These are phyloP conservation scores for Euproctis similis DNA, from an alignment of 2,888 invertebrate genomes.

Conservation along the genomic window DNA sequence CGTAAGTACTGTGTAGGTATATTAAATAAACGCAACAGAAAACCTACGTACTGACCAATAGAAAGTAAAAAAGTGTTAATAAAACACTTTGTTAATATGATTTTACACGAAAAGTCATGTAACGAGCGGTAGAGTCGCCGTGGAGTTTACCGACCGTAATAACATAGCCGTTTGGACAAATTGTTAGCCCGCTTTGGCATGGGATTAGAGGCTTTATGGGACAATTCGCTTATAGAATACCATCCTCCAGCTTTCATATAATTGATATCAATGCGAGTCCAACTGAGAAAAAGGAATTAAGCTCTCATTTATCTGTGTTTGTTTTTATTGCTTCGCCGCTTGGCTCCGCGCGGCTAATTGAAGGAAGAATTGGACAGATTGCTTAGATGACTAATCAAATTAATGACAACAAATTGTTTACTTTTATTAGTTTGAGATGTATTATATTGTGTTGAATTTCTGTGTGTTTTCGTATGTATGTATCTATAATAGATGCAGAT, in stretches of 20 bases:
- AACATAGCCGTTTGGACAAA: conserved; percentile 74
- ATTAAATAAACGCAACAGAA: too few relatives aligned
- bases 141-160: conserved; percentile 66
- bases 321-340: conserved; percentile 44
- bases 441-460: too few relatives aligned
- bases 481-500: too few relatives aligned
- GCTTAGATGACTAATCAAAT: conserved; percentile 27
- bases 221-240: conserved; percentile 56
- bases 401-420: conserved; percentile 15
- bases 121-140: conserved; percentile 39
- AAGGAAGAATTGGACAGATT: conserved; percentile 27
- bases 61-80: conserved; percentile 25
- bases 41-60: neutral
- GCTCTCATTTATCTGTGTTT: conserved; percentile 47
- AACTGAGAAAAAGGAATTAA: conserved; percentile 52
- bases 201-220: conserved; percentile 70
- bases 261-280: conserved; percentile 68
- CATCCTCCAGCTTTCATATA: conserved; percentile 54
- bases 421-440: conserved; percentile 19
- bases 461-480: too few relatives aligned
- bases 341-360: conserved; percentile 32
- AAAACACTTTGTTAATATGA: conserved; percentile 38
- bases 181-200: conserved; percentile 59
- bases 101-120: conserved; percentile 61
- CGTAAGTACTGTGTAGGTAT: too few relatives aligned